Evolutionary conservation across 2,797 vertebrate species (phyloP), one percentile per base, ranked within the genome.

Genomic region (Molossus alvarezi): DNA sequence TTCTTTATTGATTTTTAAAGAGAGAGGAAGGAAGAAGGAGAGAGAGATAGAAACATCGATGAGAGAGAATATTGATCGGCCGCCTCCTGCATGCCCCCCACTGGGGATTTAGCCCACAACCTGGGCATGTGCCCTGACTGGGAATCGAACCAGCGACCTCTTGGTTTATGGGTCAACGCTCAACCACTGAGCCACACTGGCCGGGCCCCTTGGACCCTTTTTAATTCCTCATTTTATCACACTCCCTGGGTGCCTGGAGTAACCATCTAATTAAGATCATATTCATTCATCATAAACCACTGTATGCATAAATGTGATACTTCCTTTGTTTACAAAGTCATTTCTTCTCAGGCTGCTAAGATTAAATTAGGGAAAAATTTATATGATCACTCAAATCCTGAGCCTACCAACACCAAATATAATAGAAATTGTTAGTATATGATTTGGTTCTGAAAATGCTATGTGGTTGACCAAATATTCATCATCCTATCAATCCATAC

Each of bases 181-280:
- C 41, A 45, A 4, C 41, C 41, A 45, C 41, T 45, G 41, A 45
- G 41, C 41, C 41, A 45, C 41, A 45, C 41, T 6, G 41, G 41
- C 41, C 3, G 6, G 41, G 3, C 62, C 82, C n/a, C 72, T 91
- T 67, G 58, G 72, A 10, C 65, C 37, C 87, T 58, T 83, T 73
- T 84, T 72, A 92, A 96, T 57, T n/a, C 23, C 53, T 94, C 77
- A 45, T 94, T 92, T 60, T 37, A 65, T 81, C 67, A 91, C 20
- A 55, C 51, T 81, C 75, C 72, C 48, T 77, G 51, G 65, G 62
- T 65, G 65, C 77, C 81, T 88, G 20, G n/a, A 86, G 82, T 90
- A 93, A 95, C 65, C 81, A 23, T 91, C 69, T 94, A 88, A 95
- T 95, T 96, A 95, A 91, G 83, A 88, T 62, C 58, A 65, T 82